Evolutionary conservation across 1,140 invertebrate species (phyloP).

Genomic region (Leptinotarsa defecta): DNA sequence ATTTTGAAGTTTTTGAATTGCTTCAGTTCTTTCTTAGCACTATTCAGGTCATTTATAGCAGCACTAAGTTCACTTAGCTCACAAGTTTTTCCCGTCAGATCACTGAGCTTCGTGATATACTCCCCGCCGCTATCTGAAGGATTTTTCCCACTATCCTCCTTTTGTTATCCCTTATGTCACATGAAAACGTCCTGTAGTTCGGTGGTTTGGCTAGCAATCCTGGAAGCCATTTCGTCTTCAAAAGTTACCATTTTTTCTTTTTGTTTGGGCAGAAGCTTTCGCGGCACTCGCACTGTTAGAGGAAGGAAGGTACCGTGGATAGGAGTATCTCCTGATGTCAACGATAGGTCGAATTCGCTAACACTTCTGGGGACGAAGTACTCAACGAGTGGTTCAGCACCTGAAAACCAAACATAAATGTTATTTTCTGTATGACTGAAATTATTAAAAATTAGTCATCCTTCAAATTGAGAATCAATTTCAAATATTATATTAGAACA

Average conservation of each 20-base stretch:
- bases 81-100: conserved; percentile 23
- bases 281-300: conserved; percentile 48
- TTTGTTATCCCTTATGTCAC: conserved; percentile 61
- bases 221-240: conserved; percentile 68
- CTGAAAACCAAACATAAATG: conserved; percentile 15
- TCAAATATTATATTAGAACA: too few relatives aligned
- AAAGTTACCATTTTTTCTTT: conserved; percentile 81
- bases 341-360: conserved; percentile 77
- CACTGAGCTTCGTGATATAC: conserved; percentile 33
- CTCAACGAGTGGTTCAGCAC: conserved; percentile 69
- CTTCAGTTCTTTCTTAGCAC: conserved; percentile 50
- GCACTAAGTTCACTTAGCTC: conserved; percentile 24
- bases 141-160: conserved; percentile 25
- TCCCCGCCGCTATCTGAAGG: conserved; percentile 19
- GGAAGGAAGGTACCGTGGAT: conserved; percentile 44
- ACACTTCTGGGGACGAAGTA: conserved; percentile 82
- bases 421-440: too few relatives aligned
- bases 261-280: conserved; percentile 46
- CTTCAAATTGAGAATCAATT: too few relatives aligned
- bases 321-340: conserved; percentile 58
- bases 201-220: conserved; percentile 36
- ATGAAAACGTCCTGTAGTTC: conserved; percentile 67
- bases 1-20: conserved; percentile 53
- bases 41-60: conserved; percentile 35
- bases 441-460: too few relatives aligned